A percentile compares a stretch with the other conserved stretches of the same genome.
phyloP scores from a whole-genome alignment of 2,113 vertebrate genomes.

The Bubo bubo region DNA sequence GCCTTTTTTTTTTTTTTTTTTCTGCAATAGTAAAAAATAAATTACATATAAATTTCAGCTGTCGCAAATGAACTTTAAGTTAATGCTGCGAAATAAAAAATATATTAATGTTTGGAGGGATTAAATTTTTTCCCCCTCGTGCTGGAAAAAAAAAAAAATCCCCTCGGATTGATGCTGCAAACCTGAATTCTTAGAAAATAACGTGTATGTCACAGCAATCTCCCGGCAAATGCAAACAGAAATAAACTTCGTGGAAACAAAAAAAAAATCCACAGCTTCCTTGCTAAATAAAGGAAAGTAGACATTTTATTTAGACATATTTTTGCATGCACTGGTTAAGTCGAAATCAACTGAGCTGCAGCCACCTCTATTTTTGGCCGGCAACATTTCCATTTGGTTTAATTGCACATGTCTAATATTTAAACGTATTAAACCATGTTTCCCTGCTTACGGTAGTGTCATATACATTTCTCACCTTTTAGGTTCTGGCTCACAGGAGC shows the following conservation, averaged over 20 bases:
- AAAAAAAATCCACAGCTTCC: neutral
- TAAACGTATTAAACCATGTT: constrained; percentile 32
- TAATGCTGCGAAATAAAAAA: neutral
- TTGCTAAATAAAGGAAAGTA: neutral
- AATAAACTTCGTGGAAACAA: neutral
- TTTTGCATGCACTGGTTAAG: constrained; percentile 44
- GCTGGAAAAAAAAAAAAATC: neutral
- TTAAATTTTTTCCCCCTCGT: accelerated
- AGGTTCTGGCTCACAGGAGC: constrained; percentile 77
- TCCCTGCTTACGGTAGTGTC: constrained; percentile 66
- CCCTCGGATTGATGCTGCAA: neutral
- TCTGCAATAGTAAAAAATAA: neutral
- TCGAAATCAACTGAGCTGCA: neutral
- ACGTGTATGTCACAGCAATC: neutral
- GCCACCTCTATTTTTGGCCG: neutral
- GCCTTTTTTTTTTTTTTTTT: neutral
- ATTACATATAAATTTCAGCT: neutral
- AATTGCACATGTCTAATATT: constrained; percentile 60
- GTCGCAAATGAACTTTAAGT: neutral
- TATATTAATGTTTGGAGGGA: neutral
- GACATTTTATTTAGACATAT: constrained; percentile 25
- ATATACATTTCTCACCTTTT: constrained; percentile 82
- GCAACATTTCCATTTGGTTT: constrained; percentile 3
- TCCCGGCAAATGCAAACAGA: neutral
- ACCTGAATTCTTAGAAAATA: constrained; percentile 6